Percentiles rank a stretch among this genome's conserved stretches.
Conservation (phyloP, 2,888 invertebrate genomes). For the Harpagoxenus sublaevis region DNA sequence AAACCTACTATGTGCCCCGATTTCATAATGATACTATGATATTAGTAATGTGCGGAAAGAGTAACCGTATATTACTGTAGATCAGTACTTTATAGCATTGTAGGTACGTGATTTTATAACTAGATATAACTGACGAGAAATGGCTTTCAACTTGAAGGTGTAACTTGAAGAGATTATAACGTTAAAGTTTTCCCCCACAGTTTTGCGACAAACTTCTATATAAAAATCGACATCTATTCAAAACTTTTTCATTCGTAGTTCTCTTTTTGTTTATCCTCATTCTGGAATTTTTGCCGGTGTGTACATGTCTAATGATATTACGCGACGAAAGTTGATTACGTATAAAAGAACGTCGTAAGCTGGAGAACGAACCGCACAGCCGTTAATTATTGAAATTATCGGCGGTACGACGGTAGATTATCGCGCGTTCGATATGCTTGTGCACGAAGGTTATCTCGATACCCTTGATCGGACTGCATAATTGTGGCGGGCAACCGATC, state of each 20-base stretch:
- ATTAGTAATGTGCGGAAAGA: no score
- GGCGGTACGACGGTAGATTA: conserved; percentile 38
- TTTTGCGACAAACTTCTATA: background rate
- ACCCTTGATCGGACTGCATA: conserved; percentile 65
- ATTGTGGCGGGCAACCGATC: conserved; percentile 67
- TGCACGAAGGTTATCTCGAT: conserved; percentile 48
- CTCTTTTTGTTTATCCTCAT: background rate
- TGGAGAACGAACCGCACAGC: background rate
- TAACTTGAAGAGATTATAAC: background rate
- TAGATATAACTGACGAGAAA: conserved; percentile 8
- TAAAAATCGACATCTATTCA: background rate
- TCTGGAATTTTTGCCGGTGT: background rate
- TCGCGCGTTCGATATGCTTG: conserved; percentile 43
- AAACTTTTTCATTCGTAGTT: conserved; percentile 16
- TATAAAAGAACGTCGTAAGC: background rate
- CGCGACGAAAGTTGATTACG: background rate
- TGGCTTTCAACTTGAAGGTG: conserved; percentile 1
- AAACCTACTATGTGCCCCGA: background rate
- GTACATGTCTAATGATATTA: conserved; percentile 6
- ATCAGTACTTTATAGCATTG: background rate
- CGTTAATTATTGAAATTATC: conserved; percentile 53
- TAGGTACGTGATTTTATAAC: background rate
- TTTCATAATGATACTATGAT: background rate
- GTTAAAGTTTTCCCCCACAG: background rate
- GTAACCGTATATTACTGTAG: conserved; percentile 4